Evolutionary conservation across 2,888 invertebrate genomes (phyloP).

Genomic region (Aphodius sticticus): DNA sequence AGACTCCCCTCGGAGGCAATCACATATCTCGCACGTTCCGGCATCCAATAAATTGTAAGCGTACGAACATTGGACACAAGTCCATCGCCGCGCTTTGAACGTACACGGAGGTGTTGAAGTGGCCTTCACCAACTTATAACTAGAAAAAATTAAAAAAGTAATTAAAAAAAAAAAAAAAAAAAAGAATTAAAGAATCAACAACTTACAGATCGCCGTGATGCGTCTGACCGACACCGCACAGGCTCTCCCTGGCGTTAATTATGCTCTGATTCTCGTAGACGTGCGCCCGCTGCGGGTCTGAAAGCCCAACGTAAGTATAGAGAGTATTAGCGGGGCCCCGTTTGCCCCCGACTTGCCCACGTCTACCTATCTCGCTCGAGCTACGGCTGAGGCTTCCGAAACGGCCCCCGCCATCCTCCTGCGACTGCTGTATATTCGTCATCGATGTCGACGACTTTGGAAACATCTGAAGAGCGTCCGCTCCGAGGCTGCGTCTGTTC

Average conservation of each 20-base stretch:
- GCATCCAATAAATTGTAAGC: constrained; percentile 86
- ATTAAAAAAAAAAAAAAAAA: neutral
- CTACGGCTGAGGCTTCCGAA: constrained; percentile 52
- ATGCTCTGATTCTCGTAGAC: constrained; percentile 58
- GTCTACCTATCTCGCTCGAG: constrained; percentile 51
- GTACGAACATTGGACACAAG: constrained; percentile 87
- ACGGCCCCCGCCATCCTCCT: constrained; percentile 44
- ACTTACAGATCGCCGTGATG: constrained; percentile 55
- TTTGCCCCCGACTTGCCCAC: constrained; percentile 38
- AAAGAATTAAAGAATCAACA: constrained; percentile 13
- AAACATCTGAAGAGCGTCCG: constrained; percentile 54
- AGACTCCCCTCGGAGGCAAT: constrained; percentile 70
- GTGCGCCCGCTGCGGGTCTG: constrained; percentile 54
- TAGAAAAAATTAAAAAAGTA: constrained; percentile 20
- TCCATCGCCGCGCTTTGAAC: constrained; percentile 75
- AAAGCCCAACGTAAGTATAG: constrained; percentile 59
- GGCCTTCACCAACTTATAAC: constrained; percentile 47
- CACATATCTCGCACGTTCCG: constrained; percentile 84
- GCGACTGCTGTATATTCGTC: constrained; percentile 57
- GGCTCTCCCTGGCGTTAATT: constrained; percentile 51
- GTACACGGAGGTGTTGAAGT: constrained; percentile 50
- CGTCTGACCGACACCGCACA: constrained; percentile 51
- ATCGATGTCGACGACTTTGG: constrained; percentile 59
- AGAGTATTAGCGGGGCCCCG: constrained; percentile 48
- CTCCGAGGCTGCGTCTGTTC: constrained; percentile 49